phyloP scores from a whole-genome alignment of 2,888 invertebrate species.

The Drosophila kanekoi region DNA sequence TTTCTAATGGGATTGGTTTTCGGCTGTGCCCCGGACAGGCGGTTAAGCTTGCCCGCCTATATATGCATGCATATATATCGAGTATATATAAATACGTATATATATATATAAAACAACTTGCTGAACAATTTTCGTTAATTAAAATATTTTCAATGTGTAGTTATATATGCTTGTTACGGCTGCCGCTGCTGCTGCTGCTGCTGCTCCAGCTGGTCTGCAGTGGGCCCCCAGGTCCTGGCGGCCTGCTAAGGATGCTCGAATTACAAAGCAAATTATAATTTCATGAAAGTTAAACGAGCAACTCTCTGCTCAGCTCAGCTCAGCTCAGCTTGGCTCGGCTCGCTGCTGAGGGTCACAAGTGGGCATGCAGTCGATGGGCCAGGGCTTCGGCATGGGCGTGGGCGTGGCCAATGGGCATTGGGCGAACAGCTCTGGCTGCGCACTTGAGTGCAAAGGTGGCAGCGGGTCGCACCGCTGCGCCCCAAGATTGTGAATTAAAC shows the following conservation, averaged over 20 bases:
- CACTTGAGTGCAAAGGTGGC: slow-evolving; percentile 80
- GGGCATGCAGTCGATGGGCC: slow-evolving; percentile 12
- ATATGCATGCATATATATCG: slow-evolving; percentile 8
- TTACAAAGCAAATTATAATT: slow-evolving; percentile 83
- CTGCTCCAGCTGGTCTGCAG: slow-evolving; percentile 15
- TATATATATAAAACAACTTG: slow-evolving; percentile 68
- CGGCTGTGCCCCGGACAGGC: slow-evolving; percentile 21
- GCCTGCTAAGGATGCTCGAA: slow-evolving; percentile 75
- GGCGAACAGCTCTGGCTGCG: slow-evolving; percentile 59
- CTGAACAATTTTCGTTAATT: slow-evolving; percentile 81
- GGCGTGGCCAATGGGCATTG: slow-evolving; percentile 14
- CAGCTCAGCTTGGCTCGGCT: slow-evolving; percentile 13
- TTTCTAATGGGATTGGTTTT: slow-evolving; percentile 78
- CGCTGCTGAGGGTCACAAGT: slow-evolving; percentile 56
- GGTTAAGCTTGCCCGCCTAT: slow-evolving; percentile 22
- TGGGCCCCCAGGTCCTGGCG: slow-evolving; percentile 34
- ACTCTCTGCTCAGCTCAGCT: slow-evolving; percentile 55
- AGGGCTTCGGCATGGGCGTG: slow-evolving; percentile 2
- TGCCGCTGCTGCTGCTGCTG: slow-evolving; percentile 17
- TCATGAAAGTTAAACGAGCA: slow-evolving; percentile 83
- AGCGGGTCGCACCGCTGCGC: slow-evolving; percentile 71
- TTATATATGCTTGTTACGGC: slow-evolving; percentile 64
- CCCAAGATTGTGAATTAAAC: slow-evolving; percentile 81
- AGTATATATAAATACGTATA: slow-evolving; percentile 5
- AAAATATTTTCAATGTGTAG: slow-evolving; percentile 82